Evolutionary conservation across 2,888 invertebrate genomes (phyloP).

Genomic region (Spilosoma lubricipeda): DNA sequence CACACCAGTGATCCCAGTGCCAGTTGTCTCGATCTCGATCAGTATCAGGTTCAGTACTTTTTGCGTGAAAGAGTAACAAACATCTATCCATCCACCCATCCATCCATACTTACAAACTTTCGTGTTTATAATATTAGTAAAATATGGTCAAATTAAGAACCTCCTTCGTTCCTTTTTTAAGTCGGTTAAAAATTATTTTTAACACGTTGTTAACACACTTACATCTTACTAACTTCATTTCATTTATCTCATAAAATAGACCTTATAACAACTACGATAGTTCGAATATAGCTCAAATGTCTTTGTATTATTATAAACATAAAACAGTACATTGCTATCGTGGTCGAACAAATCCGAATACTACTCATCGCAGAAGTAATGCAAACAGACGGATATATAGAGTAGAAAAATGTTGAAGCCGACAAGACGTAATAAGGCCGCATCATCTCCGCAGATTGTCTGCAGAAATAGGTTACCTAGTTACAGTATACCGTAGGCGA

Average conservation of each 20-base stretch:
- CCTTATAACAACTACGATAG: background rate
- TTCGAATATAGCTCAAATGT: background rate
- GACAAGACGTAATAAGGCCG: constrained; percentile 24
- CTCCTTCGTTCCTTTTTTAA: no score
- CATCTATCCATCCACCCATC: no score
- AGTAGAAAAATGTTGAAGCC: constrained; percentile 14
- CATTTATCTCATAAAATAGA: background rate
- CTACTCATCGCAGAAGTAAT: constrained; percentile 5
- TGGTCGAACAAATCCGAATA: constrained; percentile 7
- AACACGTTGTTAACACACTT: background rate
- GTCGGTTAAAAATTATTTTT: no score
- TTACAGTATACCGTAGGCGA: constrained; percentile 20
- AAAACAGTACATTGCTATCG: background rate
- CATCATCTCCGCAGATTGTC: constrained; percentile 25
- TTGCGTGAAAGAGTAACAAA: no score
- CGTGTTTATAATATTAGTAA: no score
- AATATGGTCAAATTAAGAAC: no score
- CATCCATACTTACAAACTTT: no score
- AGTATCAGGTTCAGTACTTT: no score
- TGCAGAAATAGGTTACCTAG: constrained; percentile 31
- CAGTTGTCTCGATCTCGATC: no score
- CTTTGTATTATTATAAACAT: background rate
- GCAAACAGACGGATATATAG: constrained; percentile 8
- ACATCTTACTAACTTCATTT: background rate
- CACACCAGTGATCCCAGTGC: background rate